These are phyloP conservation scores for Pristionchus arcanus DNA, from an alignment of 2,888 invertebrate genomes.

Conservation along the genomic window DNA sequence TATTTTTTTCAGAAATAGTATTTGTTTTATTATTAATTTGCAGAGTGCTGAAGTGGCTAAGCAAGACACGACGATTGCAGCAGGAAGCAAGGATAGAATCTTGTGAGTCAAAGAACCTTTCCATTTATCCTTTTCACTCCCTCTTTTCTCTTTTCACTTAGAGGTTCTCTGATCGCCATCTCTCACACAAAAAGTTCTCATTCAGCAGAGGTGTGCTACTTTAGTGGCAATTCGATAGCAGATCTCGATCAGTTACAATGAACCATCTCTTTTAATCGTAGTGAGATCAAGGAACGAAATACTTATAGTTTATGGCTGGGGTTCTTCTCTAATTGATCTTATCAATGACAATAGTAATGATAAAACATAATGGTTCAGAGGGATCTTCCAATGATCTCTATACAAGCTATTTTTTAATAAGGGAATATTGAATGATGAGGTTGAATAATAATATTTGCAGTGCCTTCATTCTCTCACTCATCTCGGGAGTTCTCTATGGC, in stretches of 20 bases:
- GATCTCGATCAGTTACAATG: not conserved
- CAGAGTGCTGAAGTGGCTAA: not conserved
- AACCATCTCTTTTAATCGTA: not conserved
- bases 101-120: conserved; percentile 6
- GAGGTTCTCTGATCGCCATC: not conserved
- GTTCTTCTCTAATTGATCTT: no score
- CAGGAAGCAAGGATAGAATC: conserved; percentile 46
- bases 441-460: conserved; percentile 70
- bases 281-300: not conserved
- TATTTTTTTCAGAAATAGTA: not conserved
- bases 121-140: not conserved
- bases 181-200: not conserved
- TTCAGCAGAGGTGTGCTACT: not conserved
- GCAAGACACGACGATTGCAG: conserved; percentile 6
- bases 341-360: no score
- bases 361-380: no score
- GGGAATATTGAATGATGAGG: not conserved
- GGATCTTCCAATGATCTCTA: no score
- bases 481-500: conserved; percentile 81
- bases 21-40: not conserved
- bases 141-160: not conserved
- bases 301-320: no score
- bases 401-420: not conserved
- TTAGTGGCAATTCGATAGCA: not conserved
- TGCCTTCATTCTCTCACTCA: conserved; percentile 79